A percentile compares a stretch with the other conserved stretches of the same genome.
These are phyloP conservation scores for Yponomeuta cagnagella DNA, from an alignment of 2,888 invertebrate species.

Conservation along the genomic window DNA sequence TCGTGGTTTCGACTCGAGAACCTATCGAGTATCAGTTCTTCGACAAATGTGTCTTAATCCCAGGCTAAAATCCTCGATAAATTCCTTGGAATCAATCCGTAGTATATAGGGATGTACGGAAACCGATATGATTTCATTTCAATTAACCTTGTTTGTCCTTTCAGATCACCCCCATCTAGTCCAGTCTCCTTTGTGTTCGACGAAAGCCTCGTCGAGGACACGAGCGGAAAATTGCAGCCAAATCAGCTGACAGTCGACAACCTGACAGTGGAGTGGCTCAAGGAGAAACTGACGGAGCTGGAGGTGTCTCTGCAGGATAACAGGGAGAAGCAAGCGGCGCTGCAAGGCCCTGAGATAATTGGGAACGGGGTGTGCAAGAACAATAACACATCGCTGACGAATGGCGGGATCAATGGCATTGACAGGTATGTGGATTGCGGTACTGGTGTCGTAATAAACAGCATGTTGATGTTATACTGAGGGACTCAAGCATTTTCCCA, in stretches of 20 bases:
- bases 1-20: too few relatives aligned
- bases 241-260: constrained; percentile 94
- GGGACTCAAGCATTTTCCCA: too few relatives aligned
- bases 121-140: neutral
- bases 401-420: constrained; percentile 72
- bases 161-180: constrained; percentile 86
- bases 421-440: constrained; percentile 46
- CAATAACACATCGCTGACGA: constrained; percentile 61
- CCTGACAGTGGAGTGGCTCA: constrained; percentile 92
- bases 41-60: too few relatives aligned
- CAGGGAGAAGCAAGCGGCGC: constrained; percentile 80
- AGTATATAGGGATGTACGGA: neutral
- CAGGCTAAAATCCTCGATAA: neutral
- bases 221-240: constrained; percentile 89
- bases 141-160: constrained; percentile 21
- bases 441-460: too few relatives aligned
- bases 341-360: constrained; percentile 72
- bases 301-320: constrained; percentile 87
- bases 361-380: constrained; percentile 70
- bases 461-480: too few relatives aligned
- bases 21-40: too few relatives aligned
- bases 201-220: constrained; percentile 90
- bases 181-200: constrained; percentile 90
- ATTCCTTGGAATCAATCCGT: neutral
- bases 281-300: constrained; percentile 85